Base-by-base conservation (phyloP, 2,797 vertebrate genomes). In the Anisognathus igniventris region DNA sequence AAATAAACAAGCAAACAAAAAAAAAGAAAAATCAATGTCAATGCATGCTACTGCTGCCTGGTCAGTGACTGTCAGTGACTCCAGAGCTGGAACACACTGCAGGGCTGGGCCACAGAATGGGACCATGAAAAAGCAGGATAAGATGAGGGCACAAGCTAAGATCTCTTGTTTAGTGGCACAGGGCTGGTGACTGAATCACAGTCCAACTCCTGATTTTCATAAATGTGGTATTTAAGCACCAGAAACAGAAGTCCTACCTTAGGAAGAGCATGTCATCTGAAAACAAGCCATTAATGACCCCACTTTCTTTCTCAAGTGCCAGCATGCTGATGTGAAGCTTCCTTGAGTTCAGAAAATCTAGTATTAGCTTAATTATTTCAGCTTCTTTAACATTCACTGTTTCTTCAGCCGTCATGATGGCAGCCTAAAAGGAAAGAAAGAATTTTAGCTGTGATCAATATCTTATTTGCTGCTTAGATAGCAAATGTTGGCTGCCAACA, bases 191-290 rank as follows among this genome's bases (percentile, higher is more conserved):
- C 12, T 18, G 30, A 86, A 48, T 20, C 42, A 42, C 35, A 81
- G 50, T 4, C 28, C 60, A 62, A 9, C 7, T 23, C 12, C 12
- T 30, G 27, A 11, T 20, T 66, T 66, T 35, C 47, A 58, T 9
- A 8, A 7, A 42, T 2, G 23, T 20, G 28, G 12, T 30, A 76
- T 40, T 77, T 39, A 79, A 58, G 19, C 28, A 89, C 1, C 28
- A 79, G 50, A 66, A 48, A 84, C 82, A 57, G 12, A 51, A 51
- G 39, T 65, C 93, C 24, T 98, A 99, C 99, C 99, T 99, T 91
- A 99, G 98, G 94, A 99, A 99, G 91, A 99, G 99, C 99, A 99
- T 99, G 94, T 99, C 99, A 80, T 99, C 99, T 30, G 99, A 99
- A 97, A 99, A 99, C 22, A 99, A 98, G 24, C 99, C 99, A 86